Conservation (phyloP, 2,113 vertebrate genomes). For the Paralichthys olivaceus region DNA sequence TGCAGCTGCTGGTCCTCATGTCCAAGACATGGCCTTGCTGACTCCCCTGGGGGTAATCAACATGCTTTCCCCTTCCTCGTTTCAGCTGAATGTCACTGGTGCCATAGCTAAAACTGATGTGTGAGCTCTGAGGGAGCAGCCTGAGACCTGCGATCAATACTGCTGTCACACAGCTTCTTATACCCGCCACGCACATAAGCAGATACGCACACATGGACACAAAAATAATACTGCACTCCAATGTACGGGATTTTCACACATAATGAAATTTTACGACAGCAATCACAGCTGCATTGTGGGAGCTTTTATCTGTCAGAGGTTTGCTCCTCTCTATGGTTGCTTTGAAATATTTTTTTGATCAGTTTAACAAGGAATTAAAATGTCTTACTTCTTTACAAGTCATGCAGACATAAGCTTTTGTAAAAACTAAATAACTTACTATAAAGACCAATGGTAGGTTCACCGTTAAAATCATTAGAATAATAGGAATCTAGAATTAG, state of each 20-base stretch:
- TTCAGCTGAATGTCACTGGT: constrained; percentile 72
- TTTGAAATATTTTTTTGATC: not conserved
- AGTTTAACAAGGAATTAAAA: not conserved
- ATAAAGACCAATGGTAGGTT: not conserved
- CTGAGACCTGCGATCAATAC: constrained; percentile 65
- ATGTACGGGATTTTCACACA: not conserved
- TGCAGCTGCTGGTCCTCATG: constrained; percentile 54
- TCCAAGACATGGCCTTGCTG: constrained; percentile 46
- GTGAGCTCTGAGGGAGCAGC: constrained; percentile 50
- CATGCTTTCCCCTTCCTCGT: constrained; percentile 41
- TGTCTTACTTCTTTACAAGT: too few relatives aligned
- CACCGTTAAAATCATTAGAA: not conserved
- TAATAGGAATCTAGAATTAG: not conserved
- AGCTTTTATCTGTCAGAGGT: not conserved
- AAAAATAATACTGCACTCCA: constrained; percentile 18
- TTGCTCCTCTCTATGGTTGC: not conserved
- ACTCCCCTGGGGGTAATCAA: constrained; percentile 67
- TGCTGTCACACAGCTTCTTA: constrained; percentile 34
- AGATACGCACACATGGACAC: constrained; percentile 29
- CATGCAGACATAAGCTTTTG: not conserved
- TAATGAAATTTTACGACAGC: constrained; percentile 20
- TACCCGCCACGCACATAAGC: constrained; percentile 23
- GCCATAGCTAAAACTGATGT: constrained; percentile 66
- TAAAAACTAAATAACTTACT: not conserved
- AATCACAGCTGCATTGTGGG: not conserved